Evolutionary conservation across 23 tunicate genomes (phyloP).

Genomic region (Clavelina lepadiformis): DNA sequence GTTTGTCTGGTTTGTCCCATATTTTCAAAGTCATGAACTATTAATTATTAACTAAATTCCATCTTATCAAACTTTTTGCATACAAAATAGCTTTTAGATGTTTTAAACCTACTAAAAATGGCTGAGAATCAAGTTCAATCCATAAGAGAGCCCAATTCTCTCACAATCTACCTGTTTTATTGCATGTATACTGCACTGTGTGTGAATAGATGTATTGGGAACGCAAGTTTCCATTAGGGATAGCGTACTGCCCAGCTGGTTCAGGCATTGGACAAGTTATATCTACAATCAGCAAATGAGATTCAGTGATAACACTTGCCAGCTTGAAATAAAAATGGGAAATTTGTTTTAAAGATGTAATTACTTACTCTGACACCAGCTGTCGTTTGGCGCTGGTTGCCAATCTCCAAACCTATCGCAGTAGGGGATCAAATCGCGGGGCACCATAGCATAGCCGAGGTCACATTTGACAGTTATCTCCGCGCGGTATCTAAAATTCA

Average conservation of each 20-base stretch:
- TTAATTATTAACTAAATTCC: too few species aligned
- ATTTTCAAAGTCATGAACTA: too few species aligned
- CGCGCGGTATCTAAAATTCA: constrained; percentile 42
- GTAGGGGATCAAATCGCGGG: constrained; percentile 3
- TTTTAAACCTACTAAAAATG: too few species aligned
- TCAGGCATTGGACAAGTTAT: constrained; percentile 38
- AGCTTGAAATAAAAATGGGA: background rate
- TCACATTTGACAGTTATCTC: constrained; percentile 45
- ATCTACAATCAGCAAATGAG: constrained; percentile 17
- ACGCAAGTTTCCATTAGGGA: background rate
- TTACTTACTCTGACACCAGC: constrained; percentile 41
- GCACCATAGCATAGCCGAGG: constrained; percentile 26
- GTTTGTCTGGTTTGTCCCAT: too few species aligned
- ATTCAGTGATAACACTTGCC: background rate
- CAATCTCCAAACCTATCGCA: constrained; percentile 63
- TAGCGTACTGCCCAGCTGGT: constrained; percentile 1
- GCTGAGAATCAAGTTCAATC: too few species aligned
- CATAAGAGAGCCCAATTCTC: too few species aligned
- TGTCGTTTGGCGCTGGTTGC: constrained; percentile 19
- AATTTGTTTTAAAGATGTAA: background rate
- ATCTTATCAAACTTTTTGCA: too few species aligned
- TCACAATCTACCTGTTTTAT: constrained; percentile 42
- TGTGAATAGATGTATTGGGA: constrained; percentile 9
- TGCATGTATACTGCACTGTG: constrained; percentile 36
- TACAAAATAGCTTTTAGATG: too few species aligned